A percentile compares a stretch with the other conserved stretches of the same genome.
Evolutionary conservation across 2,888 invertebrate species (phyloP).

Genomic region (Diadegma fenestrale): DNA sequence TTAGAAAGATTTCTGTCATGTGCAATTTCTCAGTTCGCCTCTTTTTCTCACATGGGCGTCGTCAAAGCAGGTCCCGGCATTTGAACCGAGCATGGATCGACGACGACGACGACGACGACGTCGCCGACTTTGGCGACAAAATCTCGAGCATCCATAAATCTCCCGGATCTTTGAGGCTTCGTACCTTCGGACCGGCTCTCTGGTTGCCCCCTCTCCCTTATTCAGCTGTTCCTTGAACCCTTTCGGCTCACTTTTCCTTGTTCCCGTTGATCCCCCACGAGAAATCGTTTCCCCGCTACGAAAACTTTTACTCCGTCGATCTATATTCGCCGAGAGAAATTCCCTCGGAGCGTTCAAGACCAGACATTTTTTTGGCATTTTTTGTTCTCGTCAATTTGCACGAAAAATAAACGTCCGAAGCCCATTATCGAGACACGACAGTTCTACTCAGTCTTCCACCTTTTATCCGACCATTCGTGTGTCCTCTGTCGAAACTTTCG

Average conservation of each 20-base stretch:
- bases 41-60: slow-evolving; percentile 8
- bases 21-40: slow-evolving; percentile 36
- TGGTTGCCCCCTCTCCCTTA: slow-evolving; percentile 23
- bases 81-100: slow-evolving; percentile 10
- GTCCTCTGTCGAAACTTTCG: not conserved
- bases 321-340: slow-evolving; percentile 29
- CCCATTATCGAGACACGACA: slow-evolving; percentile 46
- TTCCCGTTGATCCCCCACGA: slow-evolving; percentile 57
- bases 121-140: slow-evolving; percentile 59
- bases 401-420: slow-evolving; percentile 48
- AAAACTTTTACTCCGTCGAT: slow-evolving; percentile 15
- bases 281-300: slow-evolving; percentile 46
- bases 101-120: slow-evolving; percentile 52
- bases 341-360: slow-evolving; percentile 21
- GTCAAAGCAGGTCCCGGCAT: slow-evolving; percentile 8
- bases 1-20: slow-evolving; percentile 61
- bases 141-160: slow-evolving; percentile 66
- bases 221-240: not conserved
- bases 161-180: slow-evolving; percentile 57
- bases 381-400: slow-evolving; percentile 51
- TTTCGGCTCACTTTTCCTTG: slow-evolving; percentile 47
- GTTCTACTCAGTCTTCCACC: slow-evolving; percentile 14
- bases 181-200: slow-evolving; percentile 36
- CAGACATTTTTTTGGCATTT: slow-evolving; percentile 40
- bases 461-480: slow-evolving; percentile 1